These are phyloP conservation scores for Pocillopora damicornis DNA, from an alignment of 64 coral and sea anemone genomes.

Conservation along the genomic window DNA sequence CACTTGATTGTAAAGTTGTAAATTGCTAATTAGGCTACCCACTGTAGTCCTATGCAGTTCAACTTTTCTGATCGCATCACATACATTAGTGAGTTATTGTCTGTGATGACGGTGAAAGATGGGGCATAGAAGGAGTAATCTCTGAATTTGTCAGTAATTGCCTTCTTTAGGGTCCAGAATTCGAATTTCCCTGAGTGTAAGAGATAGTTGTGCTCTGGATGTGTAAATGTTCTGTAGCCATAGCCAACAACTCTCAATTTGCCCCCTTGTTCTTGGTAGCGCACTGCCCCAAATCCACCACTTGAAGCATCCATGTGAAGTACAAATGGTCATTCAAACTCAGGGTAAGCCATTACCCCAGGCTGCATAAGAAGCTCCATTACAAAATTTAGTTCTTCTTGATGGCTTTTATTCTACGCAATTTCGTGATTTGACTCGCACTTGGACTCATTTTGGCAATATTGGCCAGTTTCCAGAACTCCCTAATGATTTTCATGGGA, in stretches of 20 bases:
- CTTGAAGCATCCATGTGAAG: background rate
- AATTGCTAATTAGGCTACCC: background rate
- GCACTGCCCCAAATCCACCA: too few relatives aligned
- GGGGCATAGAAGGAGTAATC: background rate
- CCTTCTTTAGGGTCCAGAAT: background rate
- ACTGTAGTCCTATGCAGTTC: background rate
- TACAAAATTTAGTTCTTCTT: background rate
- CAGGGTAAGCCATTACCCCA: constrained; percentile 1
- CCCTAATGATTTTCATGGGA: too few relatives aligned
- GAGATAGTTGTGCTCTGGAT: background rate
- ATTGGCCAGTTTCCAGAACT: too few relatives aligned
- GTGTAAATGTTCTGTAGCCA: constrained; percentile 4
- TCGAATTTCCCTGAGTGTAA: background rate
- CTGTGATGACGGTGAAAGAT: background rate
- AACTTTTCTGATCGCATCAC: background rate
- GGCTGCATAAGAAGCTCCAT: background rate
- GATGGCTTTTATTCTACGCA: background rate
- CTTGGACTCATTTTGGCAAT: too few relatives aligned
- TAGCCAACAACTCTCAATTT: constrained; percentile 10
- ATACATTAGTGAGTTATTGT: background rate
- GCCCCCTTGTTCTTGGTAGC: background rate
- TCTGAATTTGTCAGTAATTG: constrained; percentile 13
- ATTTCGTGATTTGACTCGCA: too few relatives aligned
- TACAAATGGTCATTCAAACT: background rate
- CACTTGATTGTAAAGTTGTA: constrained; percentile 5